phyloP scores from a whole-genome alignment of 2,888 invertebrate species.

The Pyrocoelia pectoralis region DNA sequence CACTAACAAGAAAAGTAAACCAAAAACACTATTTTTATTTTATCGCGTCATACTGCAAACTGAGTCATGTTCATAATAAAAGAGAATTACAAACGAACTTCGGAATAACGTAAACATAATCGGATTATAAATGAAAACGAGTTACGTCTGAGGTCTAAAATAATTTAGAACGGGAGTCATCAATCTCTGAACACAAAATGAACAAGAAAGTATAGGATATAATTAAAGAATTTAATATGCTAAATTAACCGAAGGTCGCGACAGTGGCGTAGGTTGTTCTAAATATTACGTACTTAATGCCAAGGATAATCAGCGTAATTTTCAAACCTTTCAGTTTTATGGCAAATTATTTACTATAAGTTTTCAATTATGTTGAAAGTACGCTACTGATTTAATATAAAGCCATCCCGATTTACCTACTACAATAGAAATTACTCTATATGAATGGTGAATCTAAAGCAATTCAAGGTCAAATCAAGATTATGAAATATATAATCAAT shows the following conservation, averaged over 20 bases:
- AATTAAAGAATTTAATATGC: constrained; percentile 7
- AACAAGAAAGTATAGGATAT: constrained; percentile 10
- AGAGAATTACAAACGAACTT: background rate
- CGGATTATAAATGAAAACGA: too few relatives aligned
- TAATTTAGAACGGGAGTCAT: background rate
- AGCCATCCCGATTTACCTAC: too few relatives aligned
- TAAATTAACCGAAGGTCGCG: constrained; percentile 6
- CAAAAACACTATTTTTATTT: constrained; percentile 6
- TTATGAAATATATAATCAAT: too few relatives aligned
- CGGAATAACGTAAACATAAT: too few relatives aligned
- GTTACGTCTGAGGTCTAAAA: background rate
- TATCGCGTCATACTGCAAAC: constrained; percentile 9
- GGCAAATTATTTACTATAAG: too few relatives aligned
- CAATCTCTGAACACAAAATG: constrained; percentile 4
- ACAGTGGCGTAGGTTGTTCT: constrained; percentile 4
- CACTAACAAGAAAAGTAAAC: background rate
- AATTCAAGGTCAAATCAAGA: too few relatives aligned
- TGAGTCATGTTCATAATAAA: constrained; percentile 6
- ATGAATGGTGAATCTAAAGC: too few relatives aligned
- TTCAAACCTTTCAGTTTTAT: too few relatives aligned
- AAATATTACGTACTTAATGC: background rate
- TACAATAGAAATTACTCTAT: too few relatives aligned
- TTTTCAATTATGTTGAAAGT: too few relatives aligned
- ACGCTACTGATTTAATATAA: too few relatives aligned
- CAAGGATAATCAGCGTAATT: background rate